Base-by-base conservation (phyloP, 2,113 vertebrate genomes). In the Cynocephalus volans region DNA sequence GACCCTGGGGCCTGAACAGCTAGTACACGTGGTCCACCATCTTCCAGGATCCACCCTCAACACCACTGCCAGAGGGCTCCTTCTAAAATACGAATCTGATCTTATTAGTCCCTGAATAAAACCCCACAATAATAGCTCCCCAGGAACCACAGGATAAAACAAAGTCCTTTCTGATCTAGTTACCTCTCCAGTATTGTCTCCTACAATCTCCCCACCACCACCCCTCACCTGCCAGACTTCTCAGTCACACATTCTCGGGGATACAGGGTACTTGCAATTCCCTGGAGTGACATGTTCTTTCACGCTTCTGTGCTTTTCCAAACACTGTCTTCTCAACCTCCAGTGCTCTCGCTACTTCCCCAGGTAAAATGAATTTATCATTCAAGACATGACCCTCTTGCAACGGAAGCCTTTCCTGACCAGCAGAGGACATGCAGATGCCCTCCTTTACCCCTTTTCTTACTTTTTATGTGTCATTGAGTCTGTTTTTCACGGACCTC, bases 51-150 rank as follows among this genome's bases (percentile, higher is more conserved):
- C 18, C 3, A 21, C 28, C 21, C 77, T 75, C 50, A n/a, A 10
- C 15, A 52, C 12, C 69, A 80, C 84, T 73, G 56, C 45, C 90
- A 83, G 50, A 41, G 58, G 75, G 54, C 87, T 56, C 64, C 93
- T 69, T 91, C 79, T 52, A 50, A 93, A 83, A 23, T 12, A 50
- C 67, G 79, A 45, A 52, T 1, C 79, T 28, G 31, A n/a, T 21
- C 28, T 36, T 8, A 2, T 6, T 0, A 1, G n/a, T 60, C 33
- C 21, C 4, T 7, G 23, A 48, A 48, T 21, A 18, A 76, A 56
- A 45, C 28, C 28, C 18, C 52, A 26, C 11, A 48, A 7, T 4
- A 48, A 7, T 4, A 79, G 23, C 45, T 50, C 56, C 13, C 48
- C 26, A 13, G 11, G 23, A 19, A 28, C 18, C 45, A 14, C 23